A percentile compares a stretch with the other conserved stretches of the same genome.
Conservation (phyloP, 2,113 vertebrate genomes). For the Maccullochella peelii region DNA sequence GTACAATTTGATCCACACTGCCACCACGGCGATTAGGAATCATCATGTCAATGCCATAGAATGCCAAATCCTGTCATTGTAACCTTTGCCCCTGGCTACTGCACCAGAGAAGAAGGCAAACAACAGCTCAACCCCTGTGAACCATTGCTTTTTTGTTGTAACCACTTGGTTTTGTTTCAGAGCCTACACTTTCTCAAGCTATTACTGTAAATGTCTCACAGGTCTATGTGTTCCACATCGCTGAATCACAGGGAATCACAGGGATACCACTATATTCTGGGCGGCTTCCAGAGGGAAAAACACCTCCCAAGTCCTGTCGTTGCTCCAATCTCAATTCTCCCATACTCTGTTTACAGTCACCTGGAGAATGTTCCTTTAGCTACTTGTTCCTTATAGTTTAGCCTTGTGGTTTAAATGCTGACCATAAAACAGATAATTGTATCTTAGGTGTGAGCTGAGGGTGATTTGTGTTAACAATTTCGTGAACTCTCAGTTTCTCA, state of each 20-base stretch:
- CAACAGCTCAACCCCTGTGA: too few relatives aligned
- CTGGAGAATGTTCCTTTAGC: neutral
- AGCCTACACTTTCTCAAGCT: neutral
- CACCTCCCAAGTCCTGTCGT: neutral
- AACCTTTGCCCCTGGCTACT: too few relatives aligned
- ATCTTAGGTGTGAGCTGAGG: neutral
- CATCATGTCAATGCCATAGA: too few relatives aligned
- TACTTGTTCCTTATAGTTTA: neutral
- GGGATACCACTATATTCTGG: neutral
- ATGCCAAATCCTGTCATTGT: too few relatives aligned
- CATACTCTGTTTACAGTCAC: neutral
- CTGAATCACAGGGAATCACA: neutral
- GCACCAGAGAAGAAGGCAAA: too few relatives aligned
- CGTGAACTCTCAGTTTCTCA: constrained; percentile 6
- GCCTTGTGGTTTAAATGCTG: constrained; percentile 13
- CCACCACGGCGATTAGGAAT: too few relatives aligned
- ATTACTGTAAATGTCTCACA: neutral
- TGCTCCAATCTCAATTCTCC: neutral
- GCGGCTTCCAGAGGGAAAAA: neutral
- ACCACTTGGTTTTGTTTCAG: neutral
- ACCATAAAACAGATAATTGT: neutral
- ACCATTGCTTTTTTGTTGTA: neutral
- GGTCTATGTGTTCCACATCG: neutral
- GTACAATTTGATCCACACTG: too few relatives aligned
- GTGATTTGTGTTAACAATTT: constrained; percentile 42